Conservation (phyloP, 2,888 invertebrate species). For the Dusona sp. region DNA sequence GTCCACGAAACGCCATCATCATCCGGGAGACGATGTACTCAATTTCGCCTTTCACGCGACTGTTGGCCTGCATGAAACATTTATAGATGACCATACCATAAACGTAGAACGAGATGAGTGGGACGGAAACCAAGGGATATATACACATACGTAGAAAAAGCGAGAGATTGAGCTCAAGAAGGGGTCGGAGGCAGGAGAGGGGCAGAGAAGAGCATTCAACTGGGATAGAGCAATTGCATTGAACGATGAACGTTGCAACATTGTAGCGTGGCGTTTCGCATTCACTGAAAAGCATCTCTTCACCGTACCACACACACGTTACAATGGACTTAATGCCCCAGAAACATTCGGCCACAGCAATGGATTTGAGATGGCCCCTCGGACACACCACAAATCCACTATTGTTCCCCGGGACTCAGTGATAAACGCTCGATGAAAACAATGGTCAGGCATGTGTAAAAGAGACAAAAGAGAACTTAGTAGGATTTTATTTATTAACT, state of each 20-base stretch:
- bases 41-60: conserved; percentile 43
- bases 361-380: conserved; percentile 67
- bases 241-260: conserved; percentile 46
- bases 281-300: conserved; percentile 49
- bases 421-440: conserved; percentile 72
- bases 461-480: conserved; percentile 18
- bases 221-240: conserved; percentile 48
- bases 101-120: conserved; percentile 36
- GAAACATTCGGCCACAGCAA: conserved; percentile 70
- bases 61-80: conserved; percentile 55
- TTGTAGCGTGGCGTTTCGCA: conserved; percentile 32
- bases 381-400: conserved; percentile 70
- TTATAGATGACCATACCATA: conserved; percentile 63
- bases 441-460: conserved; percentile 54
- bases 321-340: conserved; percentile 72
- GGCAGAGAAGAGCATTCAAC: conserved; percentile 44
- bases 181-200: background rate
- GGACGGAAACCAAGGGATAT: background rate
- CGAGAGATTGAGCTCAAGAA: conserved; percentile 40
- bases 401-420: conserved; percentile 72
- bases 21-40: conserved; percentile 17
- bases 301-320: conserved; percentile 56
- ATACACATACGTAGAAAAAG: background rate
- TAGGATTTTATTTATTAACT: background rate
- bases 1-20: conserved; percentile 15